Base-by-base conservation (phyloP, 2,888 invertebrate species). In the Crossocerus cetratus region DNA sequence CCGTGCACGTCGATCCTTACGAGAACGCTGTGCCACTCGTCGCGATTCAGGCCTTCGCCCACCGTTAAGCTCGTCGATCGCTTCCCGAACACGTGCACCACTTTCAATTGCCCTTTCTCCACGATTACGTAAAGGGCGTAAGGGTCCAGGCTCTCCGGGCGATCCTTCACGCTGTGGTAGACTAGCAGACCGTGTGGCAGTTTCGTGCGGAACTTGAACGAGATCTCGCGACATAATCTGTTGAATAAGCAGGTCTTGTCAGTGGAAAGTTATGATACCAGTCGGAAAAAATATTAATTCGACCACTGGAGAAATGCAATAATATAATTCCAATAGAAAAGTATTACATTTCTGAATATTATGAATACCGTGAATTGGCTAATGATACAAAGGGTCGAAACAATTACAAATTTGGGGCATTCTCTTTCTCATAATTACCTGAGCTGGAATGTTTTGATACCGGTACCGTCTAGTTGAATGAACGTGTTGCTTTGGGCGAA, bases 91-190 rank as follows among this genome's bases (percentile, higher is more conserved):
- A 97, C 96, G 89, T 97, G 97, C 8, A 97, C 97, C 67, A 97
- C 96, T 92, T 97, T 97, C 18, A 97, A 91, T 91, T 97, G 96
- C 18, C 97, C 97, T 88, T 97, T 97, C 89, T 97, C 97, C 21
- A 97, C 96, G 86, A 97, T 97, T 45, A 97, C 95, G 89, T 97
- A 97, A 20, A 97, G 91, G 58, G 97, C 97, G 87, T 97, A 97
- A 0, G 97, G 96, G 83, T 96, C 96, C 88, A 97, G 93, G 72
- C 95, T 94, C 64, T 95, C 94, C 4, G 96, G 96, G 5, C 92
- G 89, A 88, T 96, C 96, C 90, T 96, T 96, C 22, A 97, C 96
- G 87, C 97, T 97, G 90, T 97, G 97, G 89, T 97, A 97, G 13
- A 97, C 96, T 62, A 97, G 91, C 5, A 97, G 92, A 2, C 97